Base-by-base conservation (phyloP, 1,140 invertebrate species). In the Halotydeus destructor region DNA sequence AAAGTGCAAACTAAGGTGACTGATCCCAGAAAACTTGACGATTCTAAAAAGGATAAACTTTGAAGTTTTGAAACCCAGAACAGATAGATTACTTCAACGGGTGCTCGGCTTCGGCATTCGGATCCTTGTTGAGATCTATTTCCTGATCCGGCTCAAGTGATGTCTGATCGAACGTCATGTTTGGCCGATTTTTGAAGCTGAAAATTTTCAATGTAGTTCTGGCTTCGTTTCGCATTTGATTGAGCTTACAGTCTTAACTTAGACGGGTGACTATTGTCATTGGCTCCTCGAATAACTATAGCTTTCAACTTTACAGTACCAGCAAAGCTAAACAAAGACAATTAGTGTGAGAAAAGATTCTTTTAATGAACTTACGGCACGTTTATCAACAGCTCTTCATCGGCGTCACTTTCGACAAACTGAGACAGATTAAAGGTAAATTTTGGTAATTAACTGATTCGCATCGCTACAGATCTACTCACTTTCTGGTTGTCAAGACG, bases 301-400 rank as follows among this genome's bases (percentile, higher is more conserved):
- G 85, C 85, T 63, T 91, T 93, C 33, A 96, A 61, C 61, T 94
- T 94, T 1, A 96, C 68, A 66, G 82, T 83, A 16, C 85, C 88
- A 33, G 81, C 85, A 57, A 94, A 47, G 44, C 51, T 37, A 42
- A 27, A 5, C 21, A 36, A 6, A 46, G n/a, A 11, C 27, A 28
- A 5, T 16, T n/a, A 47, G 16, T 25, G 22, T 36, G 14, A 14
- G 21, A 9, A 36, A 16, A 26, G 2, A 5, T 11, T 25, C 28
- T n/a, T n/a, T 9, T 42, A 43, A 31, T 12, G 24, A 14, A 3
- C 69, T 66, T 63, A 76, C 70, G 86, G 86, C 54, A 96, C 84
- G 60, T 91, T 91, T 55, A 94, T 86, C 1, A 94, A 60, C 4
- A 96, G 63, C 64, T 94, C 88, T 61, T 83, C 77, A 67, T 94